These are phyloP conservation scores for Paracanthobrama guichenoti DNA, from an alignment of 2,113 vertebrate genomes.

Conservation along the genomic window DNA sequence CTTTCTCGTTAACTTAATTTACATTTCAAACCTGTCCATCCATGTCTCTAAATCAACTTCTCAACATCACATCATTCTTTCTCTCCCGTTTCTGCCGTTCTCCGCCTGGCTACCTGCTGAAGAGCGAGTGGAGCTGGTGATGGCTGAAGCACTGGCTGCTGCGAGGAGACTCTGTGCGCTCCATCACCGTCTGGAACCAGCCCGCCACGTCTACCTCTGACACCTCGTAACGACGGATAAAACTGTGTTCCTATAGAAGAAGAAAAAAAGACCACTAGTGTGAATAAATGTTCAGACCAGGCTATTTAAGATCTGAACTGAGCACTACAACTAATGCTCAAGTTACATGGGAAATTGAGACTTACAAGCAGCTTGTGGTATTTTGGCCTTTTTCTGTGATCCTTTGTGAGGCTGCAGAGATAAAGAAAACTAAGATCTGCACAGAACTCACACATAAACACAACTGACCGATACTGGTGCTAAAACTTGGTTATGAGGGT, in stretches of 20 bases:
- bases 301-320: not conserved
- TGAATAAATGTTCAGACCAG: not conserved
- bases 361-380: conserved; percentile 94
- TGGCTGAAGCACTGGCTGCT: conserved; percentile 89
- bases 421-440: not conserved
- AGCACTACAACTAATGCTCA: not conserved
- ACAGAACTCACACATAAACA: not conserved
- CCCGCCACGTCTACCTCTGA: conserved; percentile 92
- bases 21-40: conserved; percentile 10
- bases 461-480: too few relatives aligned
- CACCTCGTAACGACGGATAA: conserved; percentile 91
- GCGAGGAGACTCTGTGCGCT: conserved; percentile 90
- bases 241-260: conserved; percentile 84
- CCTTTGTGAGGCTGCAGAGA: conserved; percentile 90
- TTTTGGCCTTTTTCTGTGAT: conserved; percentile 99
- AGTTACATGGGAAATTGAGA: conserved; percentile 22
- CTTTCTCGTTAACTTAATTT: not conserved
- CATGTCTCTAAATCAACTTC: conserved; percentile 11
- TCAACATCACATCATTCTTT: not conserved
- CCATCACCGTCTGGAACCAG: conserved; percentile 97
- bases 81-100: conserved; percentile 39
- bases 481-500: not conserved
- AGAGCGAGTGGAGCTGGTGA: conserved; percentile 92
- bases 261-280: not conserved
- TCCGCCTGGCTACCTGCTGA: conserved; percentile 85